Evolutionary conservation across 2,888 invertebrate genomes (phyloP).

Genomic region (Abrostola tripartita): DNA sequence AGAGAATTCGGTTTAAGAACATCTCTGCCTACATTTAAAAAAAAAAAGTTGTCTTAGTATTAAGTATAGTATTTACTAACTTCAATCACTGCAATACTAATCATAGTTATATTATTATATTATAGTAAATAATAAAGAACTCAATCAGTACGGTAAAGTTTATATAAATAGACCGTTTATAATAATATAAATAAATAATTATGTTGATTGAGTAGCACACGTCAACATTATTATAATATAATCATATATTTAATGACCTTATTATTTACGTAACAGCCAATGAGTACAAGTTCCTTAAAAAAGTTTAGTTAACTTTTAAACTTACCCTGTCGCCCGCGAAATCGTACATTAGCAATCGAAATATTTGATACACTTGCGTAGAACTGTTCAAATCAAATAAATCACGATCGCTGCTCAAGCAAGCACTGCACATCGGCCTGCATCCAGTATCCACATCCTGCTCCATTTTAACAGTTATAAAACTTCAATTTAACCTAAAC

Average conservation of each 20-base stretch:
- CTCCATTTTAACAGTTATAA: conserved; percentile 73
- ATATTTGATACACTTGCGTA: conserved; percentile 74
- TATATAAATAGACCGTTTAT: no score
- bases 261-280: conserved; percentile 52
- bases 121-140: no score
- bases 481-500: conserved; percentile 46
- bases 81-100: no score
- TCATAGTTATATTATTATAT: no score
- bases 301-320: conserved; percentile 49
- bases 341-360: conserved; percentile 80
- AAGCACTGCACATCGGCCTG: conserved; percentile 76
- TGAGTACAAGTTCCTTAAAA: not conserved
- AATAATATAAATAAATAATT: no score
- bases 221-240: not conserved
- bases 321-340: conserved; percentile 81
- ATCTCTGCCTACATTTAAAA: no score
- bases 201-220: not conserved
- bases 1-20: no score
- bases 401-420: conserved; percentile 79
- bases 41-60: no score
- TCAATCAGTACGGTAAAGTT: no score
- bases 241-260: conserved; percentile 25
- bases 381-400: conserved; percentile 72
- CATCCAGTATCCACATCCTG: conserved; percentile 78
- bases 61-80: no score